Evolutionary conservation across 2,113 vertebrate species (phyloP).

Genomic region (Xiphophorus maculatus): DNA sequence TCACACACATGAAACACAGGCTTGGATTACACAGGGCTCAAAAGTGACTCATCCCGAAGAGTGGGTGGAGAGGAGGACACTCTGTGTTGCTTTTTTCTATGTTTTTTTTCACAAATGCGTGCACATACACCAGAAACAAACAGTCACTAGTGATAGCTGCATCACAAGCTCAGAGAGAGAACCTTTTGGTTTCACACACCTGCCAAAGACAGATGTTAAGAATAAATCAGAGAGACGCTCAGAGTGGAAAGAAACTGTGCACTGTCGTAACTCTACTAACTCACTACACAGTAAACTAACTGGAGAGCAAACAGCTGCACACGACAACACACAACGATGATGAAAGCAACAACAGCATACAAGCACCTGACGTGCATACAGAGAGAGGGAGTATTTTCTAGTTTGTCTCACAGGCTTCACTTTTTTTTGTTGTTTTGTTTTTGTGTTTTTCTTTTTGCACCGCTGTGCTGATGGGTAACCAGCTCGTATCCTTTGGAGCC

Average conservation of each 20-base stretch:
- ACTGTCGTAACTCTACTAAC: slow-evolving; percentile 60
- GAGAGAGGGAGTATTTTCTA: slow-evolving; percentile 40
- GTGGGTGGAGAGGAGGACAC: slow-evolving; percentile 52
- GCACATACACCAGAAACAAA: slow-evolving; percentile 40
- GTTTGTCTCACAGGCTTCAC: slow-evolving; percentile 48
- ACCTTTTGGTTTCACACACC: slow-evolving; percentile 78
- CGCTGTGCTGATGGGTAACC: slow-evolving; percentile 42
- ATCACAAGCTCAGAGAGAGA: slow-evolving; percentile 69
- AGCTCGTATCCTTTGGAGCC: slow-evolving; percentile 55
- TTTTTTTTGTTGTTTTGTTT: slow-evolving; percentile 28
- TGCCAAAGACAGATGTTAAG: slow-evolving; percentile 82
- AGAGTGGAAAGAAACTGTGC: slow-evolving; percentile 60
- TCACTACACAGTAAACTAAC: slow-evolving; percentile 58
- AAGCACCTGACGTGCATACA: slow-evolving; percentile 67
- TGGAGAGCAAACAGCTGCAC: slow-evolving; percentile 79
- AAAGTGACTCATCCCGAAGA: slow-evolving; percentile 70
- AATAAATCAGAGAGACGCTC: slow-evolving; percentile 76
- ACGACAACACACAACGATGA: slow-evolving; percentile 74
- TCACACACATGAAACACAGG: slow-evolving; percentile 72
- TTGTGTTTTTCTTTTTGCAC: slow-evolving; percentile 19
- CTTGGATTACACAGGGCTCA: slow-evolving; percentile 74
- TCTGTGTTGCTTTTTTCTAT: slow-evolving; percentile 44
- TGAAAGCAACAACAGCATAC: slow-evolving; percentile 65
- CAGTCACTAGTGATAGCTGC: slow-evolving; percentile 59
- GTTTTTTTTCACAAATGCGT: slow-evolving; percentile 17